Evolutionary conservation across 2,113 vertebrate genomes (phyloP).

Genomic region (Lagenorhynchus albirostris): DNA sequence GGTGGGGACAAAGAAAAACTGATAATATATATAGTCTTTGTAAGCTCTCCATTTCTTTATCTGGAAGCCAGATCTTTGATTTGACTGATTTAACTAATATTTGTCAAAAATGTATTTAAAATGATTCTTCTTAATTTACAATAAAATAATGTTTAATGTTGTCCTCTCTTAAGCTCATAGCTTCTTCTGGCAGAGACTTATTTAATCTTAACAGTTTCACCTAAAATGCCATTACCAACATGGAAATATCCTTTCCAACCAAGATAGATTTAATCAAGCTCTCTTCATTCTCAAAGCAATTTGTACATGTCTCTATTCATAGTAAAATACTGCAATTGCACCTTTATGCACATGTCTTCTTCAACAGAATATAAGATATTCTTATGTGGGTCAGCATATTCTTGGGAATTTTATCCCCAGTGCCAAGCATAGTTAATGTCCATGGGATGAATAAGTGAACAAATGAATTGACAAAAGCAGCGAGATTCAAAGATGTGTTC

Average conservation of each 20-base stretch:
- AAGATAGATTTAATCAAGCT: background rate
- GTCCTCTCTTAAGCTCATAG: background rate
- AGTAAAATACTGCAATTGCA: background rate
- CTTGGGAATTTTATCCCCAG: background rate
- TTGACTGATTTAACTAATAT: background rate
- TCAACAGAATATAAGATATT: background rate
- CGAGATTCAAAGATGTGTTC: background rate
- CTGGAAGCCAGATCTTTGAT: background rate
- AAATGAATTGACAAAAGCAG: background rate
- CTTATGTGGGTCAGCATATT: background rate
- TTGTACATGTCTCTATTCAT: background rate
- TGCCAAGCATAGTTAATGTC: background rate
- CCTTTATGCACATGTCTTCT: background rate
- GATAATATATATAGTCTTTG: background rate
- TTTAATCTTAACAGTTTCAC: background rate
- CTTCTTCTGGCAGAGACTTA: background rate
- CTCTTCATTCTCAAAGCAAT: background rate
- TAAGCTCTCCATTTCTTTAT: background rate
- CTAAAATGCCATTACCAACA: background rate
- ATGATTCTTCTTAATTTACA: background rate
- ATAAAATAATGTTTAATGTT: background rate
- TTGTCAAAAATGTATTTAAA: background rate
- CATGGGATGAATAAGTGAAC: background rate
- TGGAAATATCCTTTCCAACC: background rate
- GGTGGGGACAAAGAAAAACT: background rate